These are phyloP conservation scores for Epinotia demarniana DNA, from an alignment of 2,888 invertebrate genomes.

Conservation along the genomic window DNA sequence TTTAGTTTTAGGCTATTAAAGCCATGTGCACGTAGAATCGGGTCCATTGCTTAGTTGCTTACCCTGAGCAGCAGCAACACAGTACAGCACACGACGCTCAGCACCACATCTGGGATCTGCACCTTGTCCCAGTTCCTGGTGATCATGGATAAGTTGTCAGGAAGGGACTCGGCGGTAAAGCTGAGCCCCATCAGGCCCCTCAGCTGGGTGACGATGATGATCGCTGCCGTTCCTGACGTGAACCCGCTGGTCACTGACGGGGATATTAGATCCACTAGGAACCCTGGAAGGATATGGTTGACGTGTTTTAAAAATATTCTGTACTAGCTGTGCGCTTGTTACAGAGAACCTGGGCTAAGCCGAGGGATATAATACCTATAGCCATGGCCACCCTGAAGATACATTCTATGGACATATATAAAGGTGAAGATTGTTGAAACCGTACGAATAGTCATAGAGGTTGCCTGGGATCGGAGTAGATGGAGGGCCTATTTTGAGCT, in stretches of 20 bases:
- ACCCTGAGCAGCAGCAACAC: conserved; percentile 88
- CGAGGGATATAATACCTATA: too few species aligned
- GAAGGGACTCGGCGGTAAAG: conserved; percentile 87
- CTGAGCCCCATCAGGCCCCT: conserved; percentile 90
- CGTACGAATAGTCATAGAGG: too few species aligned
- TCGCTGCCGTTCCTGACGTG: conserved; percentile 92
- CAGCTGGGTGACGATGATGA: conserved; percentile 90
- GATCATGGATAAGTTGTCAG: conserved; percentile 84
- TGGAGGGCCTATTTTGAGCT: too few species aligned
- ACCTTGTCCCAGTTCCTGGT: conserved; percentile 78
- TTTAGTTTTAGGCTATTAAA: too few species aligned
- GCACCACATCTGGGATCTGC: conserved; percentile 85
- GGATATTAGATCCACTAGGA: conserved; percentile 93
- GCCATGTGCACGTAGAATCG: too few species aligned
- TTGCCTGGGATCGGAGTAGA: too few species aligned
- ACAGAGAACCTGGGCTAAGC: too few species aligned
- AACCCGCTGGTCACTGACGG: conserved; percentile 93
- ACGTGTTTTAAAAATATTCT: not conserved
- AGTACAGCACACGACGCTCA: conserved; percentile 87
- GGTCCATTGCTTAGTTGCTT: too few species aligned
- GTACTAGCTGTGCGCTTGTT: too few species aligned
- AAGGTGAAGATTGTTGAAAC: too few species aligned
- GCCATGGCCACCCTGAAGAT: too few species aligned
- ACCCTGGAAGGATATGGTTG: conserved; percentile 83
- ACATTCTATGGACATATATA: too few species aligned